Conservation (phyloP, 2,888 invertebrate species). For the Alloplasta piceator region DNA sequence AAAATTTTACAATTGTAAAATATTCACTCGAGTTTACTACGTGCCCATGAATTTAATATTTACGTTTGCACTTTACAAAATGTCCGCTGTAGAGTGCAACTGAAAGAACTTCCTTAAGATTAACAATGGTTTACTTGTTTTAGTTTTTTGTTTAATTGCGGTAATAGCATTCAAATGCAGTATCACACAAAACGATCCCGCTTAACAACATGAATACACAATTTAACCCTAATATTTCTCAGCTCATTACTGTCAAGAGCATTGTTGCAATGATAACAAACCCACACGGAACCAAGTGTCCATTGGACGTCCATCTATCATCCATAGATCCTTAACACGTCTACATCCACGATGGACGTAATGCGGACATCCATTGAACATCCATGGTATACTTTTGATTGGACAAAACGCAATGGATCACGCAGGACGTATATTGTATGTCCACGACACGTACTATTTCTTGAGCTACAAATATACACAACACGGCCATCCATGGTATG, state of each 20-base stretch:
- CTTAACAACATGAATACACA: conserved; percentile 51
- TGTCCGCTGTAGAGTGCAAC: conserved; percentile 53
- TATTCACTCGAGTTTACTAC: conserved; percentile 35
- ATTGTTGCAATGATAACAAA: conserved; percentile 13
- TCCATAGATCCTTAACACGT: too few relatives aligned
- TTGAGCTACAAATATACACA: too few relatives aligned
- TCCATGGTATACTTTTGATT: too few relatives aligned
- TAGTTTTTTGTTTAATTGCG: conserved; percentile 17
- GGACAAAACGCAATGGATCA: too few relatives aligned
- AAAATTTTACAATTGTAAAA: not conserved
- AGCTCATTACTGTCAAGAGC: not conserved
- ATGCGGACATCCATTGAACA: too few relatives aligned
- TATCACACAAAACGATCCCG: conserved; percentile 41
- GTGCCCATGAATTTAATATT: conserved; percentile 8
- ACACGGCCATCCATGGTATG: too few relatives aligned
- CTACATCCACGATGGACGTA: not conserved
- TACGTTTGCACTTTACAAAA: conserved; percentile 45
- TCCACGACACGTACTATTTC: too few relatives aligned
- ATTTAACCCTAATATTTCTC: conserved; percentile 36
- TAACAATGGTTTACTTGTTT: conserved; percentile 43
- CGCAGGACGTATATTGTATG: too few relatives aligned
- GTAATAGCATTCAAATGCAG: conserved; percentile 41
- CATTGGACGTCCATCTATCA: too few relatives aligned
- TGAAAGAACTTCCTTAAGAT: conserved; percentile 49
- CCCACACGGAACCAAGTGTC: too few relatives aligned